phyloP scores from a whole-genome alignment of 2,888 invertebrate species.

The Oligia strigilis region DNA sequence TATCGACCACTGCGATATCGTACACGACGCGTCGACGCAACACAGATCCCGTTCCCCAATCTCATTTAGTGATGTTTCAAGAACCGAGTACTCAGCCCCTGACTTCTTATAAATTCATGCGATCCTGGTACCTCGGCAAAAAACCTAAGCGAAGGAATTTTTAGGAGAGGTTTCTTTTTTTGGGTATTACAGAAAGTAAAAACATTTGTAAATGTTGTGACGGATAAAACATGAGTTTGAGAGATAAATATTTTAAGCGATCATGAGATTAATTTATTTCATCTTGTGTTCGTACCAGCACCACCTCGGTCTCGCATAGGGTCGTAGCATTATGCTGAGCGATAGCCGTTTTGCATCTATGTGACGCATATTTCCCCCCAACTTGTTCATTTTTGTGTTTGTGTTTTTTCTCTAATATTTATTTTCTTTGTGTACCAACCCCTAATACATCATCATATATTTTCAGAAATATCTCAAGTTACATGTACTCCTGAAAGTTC shows the following conservation, averaged over 20 bases:
- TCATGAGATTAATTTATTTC: neutral
- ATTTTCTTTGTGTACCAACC: neutral
- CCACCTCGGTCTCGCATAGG: too few relatives aligned
- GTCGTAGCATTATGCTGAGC: too few relatives aligned
- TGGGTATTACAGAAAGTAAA: neutral
- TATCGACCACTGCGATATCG: too few relatives aligned
- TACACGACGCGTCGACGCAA: slow-evolving; percentile 1
- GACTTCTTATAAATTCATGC: slow-evolving; percentile 55
- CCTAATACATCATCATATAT: slow-evolving; percentile 39
- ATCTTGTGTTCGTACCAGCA: neutral
- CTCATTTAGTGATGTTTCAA: slow-evolving; percentile 56
- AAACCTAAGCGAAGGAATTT: slow-evolving; percentile 11
- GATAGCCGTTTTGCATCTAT: too few relatives aligned
- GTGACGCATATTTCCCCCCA: too few relatives aligned
- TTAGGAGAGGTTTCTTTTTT: neutral
- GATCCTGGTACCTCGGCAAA: slow-evolving; percentile 27
- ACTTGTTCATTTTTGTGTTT: too few relatives aligned
- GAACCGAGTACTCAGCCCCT: slow-evolving; percentile 21
- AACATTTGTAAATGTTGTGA: neutral
- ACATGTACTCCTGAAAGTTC: slow-evolving; percentile 31
- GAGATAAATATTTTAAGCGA: neutral
- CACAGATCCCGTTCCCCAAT: slow-evolving; percentile 43
- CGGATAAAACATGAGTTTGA: neutral
- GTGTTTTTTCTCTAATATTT: too few relatives aligned
- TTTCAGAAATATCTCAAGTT: slow-evolving; percentile 33